A percentile compares a stretch with the other conserved stretches of the same genome.
These are phyloP conservation scores for Corapipo altera DNA, from an alignment of 2,113 vertebrate species.

Conservation along the genomic window DNA sequence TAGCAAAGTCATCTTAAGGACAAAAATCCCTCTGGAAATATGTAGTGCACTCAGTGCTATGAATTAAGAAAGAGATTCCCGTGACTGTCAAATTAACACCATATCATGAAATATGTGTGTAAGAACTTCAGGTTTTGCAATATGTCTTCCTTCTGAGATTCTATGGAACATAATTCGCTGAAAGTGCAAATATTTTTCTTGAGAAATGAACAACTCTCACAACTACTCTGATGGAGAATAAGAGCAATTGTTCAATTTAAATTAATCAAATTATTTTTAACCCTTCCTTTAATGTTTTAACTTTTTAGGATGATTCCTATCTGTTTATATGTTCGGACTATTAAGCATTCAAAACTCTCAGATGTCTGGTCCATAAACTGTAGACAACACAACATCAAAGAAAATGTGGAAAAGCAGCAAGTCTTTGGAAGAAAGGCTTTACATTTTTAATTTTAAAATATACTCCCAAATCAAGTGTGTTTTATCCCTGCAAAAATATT, in stretches of 20 bases:
- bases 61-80: not conserved
- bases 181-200: not conserved
- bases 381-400: not conserved
- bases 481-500: not conserved
- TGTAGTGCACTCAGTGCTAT: accelerated
- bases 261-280: not conserved
- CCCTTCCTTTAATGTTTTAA: not conserved
- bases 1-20: not conserved
- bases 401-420: not conserved
- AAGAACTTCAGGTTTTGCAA: not conserved
- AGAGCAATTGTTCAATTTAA: not conserved
- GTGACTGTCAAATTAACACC: not conserved
- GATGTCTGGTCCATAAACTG: not conserved
- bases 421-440: not conserved
- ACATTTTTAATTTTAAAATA: not conserved
- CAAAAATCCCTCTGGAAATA: not conserved
- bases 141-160: not conserved
- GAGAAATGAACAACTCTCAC: not conserved
- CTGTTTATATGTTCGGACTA: not conserved
- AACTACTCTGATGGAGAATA: not conserved
- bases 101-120: not conserved
- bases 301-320: not conserved
- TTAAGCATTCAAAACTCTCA: not conserved
- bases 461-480: not conserved
- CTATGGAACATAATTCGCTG: not conserved